Percentiles rank a stretch among this genome's conserved stretches.
These are phyloP conservation scores for Nibea albiflora DNA, from an alignment of 2,113 vertebrate species.

Conservation along the genomic window DNA sequence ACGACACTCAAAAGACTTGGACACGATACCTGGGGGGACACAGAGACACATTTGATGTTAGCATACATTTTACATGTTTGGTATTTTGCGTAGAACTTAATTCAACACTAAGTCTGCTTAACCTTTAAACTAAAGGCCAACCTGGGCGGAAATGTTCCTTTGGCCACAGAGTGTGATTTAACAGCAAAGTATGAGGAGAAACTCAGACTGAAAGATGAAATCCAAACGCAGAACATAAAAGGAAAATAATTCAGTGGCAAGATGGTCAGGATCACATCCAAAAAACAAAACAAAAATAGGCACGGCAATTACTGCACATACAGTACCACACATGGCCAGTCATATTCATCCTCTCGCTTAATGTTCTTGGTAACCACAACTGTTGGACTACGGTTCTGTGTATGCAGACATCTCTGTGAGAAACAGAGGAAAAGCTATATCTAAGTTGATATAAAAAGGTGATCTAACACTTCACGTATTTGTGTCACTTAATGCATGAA, in stretches of 20 bases:
- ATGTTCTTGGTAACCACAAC: background rate
- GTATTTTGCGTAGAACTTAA: background rate
- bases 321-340: conserved; percentile 3
- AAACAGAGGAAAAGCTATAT: conserved; percentile 15
- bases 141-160: background rate
- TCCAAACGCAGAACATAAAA: background rate
- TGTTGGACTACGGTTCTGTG: conserved; percentile 29
- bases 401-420: conserved; percentile 13
- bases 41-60: conserved; percentile 27
- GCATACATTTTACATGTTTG: background rate
- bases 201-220: background rate
- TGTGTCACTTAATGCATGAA: conserved; percentile 68
- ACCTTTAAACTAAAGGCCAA: background rate
- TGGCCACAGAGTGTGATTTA: background rate
- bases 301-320: conserved; percentile 11
- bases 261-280: conserved; percentile 25
- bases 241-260: conserved; percentile 4
- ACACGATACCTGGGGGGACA: conserved; percentile 91
- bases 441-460: conserved; percentile 56
- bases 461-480: conserved; percentile 64
- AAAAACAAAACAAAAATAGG: conserved; percentile 3
- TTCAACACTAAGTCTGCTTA: background rate
- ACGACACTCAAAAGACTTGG: conserved; percentile 98
- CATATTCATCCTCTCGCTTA: conserved; percentile 14
- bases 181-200: background rate